These are phyloP conservation scores for Lasioglossum calceatum DNA, from an alignment of 2,888 invertebrate species.

Conservation along the genomic window DNA sequence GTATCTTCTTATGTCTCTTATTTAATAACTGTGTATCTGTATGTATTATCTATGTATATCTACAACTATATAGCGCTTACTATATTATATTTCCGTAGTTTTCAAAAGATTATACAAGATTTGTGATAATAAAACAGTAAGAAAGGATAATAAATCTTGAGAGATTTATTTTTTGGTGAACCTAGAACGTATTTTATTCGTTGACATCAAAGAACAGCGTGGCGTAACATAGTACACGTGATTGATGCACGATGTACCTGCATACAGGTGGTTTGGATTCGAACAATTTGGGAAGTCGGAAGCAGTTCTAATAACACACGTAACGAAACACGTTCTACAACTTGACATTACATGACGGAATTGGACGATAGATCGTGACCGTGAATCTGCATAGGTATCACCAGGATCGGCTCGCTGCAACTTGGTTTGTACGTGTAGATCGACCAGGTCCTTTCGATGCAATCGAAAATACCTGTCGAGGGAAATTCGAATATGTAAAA, in stretches of 20 bases:
- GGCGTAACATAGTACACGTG: not conserved
- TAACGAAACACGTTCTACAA: not conserved
- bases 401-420: conserved; percentile 89
- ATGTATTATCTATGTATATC: not conserved
- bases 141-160: not conserved
- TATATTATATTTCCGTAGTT: conserved; percentile 4
- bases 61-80: conserved; percentile 8
- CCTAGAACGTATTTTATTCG: not conserved
- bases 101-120: conserved; percentile 32
- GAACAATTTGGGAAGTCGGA: not conserved
- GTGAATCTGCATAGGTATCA: conserved; percentile 86
- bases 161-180: not conserved
- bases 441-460: conserved; percentile 90
- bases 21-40: not conserved
- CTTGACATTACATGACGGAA: not conserved
- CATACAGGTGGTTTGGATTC: not conserved
- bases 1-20: not conserved
- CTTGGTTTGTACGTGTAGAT: conserved; percentile 92
- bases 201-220: not conserved
- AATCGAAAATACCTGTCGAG: conserved; percentile 90
- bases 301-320: not conserved
- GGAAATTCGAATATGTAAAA: not conserved
- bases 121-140: conserved; percentile 41
- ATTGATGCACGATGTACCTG: not conserved
- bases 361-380: conserved; percentile 20